These are phyloP conservation scores for Schizopygopsis pylzovi DNA, from an alignment of 2,797 vertebrate species.

Conservation along the genomic window DNA sequence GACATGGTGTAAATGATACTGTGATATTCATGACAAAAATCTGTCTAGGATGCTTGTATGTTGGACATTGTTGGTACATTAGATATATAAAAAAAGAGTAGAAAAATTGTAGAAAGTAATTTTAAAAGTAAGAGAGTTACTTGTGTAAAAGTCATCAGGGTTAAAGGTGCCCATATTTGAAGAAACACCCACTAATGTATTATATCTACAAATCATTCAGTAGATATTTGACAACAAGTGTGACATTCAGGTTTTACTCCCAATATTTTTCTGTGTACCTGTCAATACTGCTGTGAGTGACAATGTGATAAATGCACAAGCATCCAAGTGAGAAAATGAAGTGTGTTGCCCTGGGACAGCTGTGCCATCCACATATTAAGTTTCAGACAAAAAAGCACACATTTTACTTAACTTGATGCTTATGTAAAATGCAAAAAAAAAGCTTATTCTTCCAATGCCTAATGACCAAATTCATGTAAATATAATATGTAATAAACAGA, in stretches of 20 bases:
- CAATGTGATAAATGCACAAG: constrained; percentile 1
- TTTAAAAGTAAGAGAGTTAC: neutral
- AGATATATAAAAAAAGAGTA: neutral
- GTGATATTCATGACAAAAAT: neutral
- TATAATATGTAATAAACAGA: neutral
- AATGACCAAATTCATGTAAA: neutral
- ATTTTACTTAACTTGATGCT: neutral
- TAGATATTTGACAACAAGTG: neutral
- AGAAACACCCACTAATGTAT: neutral
- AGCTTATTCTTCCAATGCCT: neutral
- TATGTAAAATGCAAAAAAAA: neutral
- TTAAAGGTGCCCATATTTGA: neutral
- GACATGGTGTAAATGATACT: neutral
- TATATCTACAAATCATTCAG: neutral
- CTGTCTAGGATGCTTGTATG: neutral
- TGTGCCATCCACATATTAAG: neutral
- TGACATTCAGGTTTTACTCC: neutral
- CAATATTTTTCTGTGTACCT: neutral
- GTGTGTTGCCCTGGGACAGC: constrained; percentile 4
- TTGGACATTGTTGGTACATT: neutral
- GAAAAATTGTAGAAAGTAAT: neutral
- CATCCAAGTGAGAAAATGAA: constrained; percentile 11
- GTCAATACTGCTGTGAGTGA: neutral
- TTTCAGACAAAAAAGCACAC: neutral
- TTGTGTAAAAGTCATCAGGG: neutral